phyloP scores from a whole-genome alignment of 2,113 vertebrate genomes.

The Oncorhynchus masou region DNA sequence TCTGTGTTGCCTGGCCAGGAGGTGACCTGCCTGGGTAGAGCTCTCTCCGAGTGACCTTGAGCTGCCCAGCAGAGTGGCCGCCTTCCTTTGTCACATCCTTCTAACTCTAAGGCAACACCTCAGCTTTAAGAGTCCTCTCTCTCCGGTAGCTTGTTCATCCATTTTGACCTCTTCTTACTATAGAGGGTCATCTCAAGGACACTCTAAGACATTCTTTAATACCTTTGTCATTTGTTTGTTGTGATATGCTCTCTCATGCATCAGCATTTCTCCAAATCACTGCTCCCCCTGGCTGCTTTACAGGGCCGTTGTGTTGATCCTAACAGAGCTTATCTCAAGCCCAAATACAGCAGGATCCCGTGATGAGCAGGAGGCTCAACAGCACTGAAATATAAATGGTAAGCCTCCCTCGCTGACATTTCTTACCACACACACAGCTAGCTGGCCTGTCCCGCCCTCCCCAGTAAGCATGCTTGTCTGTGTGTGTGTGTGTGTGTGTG shows the following conservation, averaged over 20 bases:
- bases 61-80: not conserved
- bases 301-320: conserved; percentile 43
- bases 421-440: conserved; percentile 39
- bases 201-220: not conserved
- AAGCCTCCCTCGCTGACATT: conserved; percentile 58
- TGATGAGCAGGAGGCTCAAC: conserved; percentile 55
- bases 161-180: not conserved
- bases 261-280: not conserved
- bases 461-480: conserved; percentile 11
- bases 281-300: conserved; percentile 19
- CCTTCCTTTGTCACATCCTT: no score
- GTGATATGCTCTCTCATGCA: not conserved
- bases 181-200: not conserved
- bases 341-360: conserved; percentile 27
- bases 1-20: conserved; percentile 7
- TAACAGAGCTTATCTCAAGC: conserved; percentile 45
- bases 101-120: conserved; percentile 6
- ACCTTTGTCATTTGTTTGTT: no score
- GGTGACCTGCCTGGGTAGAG: not conserved
- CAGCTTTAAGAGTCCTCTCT: not conserved
- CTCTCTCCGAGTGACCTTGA: conserved; percentile 7
- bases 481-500: conserved; percentile 6
- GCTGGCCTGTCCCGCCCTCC: not conserved
- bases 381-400: conserved; percentile 68
- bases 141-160: not conserved